These are phyloP conservation scores for Drosophila elegans DNA, from an alignment of 1,140 invertebrate species.

Conservation along the genomic window DNA sequence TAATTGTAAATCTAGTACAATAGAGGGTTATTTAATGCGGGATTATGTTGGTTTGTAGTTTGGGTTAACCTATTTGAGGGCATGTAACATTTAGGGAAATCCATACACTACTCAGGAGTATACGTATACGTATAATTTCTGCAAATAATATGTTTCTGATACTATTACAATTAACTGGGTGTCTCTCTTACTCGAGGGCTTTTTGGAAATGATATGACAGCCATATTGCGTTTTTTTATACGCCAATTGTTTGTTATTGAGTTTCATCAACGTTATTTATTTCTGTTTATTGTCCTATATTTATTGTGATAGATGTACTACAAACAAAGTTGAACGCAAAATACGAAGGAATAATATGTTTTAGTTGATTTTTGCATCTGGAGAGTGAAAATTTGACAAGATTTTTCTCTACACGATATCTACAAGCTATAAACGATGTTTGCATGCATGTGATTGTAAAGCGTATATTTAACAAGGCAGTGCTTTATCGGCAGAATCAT, in stretches of 20 bases:
- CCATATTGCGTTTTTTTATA: slow-evolving; percentile 23
- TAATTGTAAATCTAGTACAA: slow-evolving; percentile 70
- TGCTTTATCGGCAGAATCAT: slow-evolving; percentile 10
- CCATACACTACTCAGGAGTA: slow-evolving; percentile 73
- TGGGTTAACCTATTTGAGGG: slow-evolving; percentile 54
- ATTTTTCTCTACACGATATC: slow-evolving; percentile 9
- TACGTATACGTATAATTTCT: slow-evolving; percentile 63
- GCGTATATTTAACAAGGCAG: slow-evolving; percentile 14
- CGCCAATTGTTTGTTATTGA: slow-evolving; percentile 52
- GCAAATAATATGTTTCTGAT: slow-evolving; percentile 6
- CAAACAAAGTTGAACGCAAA: slow-evolving; percentile 48
- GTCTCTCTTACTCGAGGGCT: slow-evolving; percentile 15
- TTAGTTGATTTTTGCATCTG: slow-evolving; percentile 27
- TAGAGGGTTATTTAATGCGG: slow-evolving; percentile 70
- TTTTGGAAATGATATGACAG: slow-evolving; percentile 20
- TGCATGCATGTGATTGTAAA: slow-evolving; percentile 2
- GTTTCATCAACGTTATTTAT: slow-evolving; percentile 48
- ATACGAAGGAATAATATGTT: slow-evolving; percentile 20
- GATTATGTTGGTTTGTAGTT: slow-evolving; percentile 39
- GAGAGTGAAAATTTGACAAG: neutral
- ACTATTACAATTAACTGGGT: slow-evolving; percentile 18
- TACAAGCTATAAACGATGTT: slow-evolving; percentile 1
- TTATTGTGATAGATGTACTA: slow-evolving; percentile 40
- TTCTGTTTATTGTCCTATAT: slow-evolving; percentile 71
- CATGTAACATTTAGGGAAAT: slow-evolving; percentile 78